Conservation (phyloP, 2,797 vertebrate species). For the Mus spretus region DNA sequence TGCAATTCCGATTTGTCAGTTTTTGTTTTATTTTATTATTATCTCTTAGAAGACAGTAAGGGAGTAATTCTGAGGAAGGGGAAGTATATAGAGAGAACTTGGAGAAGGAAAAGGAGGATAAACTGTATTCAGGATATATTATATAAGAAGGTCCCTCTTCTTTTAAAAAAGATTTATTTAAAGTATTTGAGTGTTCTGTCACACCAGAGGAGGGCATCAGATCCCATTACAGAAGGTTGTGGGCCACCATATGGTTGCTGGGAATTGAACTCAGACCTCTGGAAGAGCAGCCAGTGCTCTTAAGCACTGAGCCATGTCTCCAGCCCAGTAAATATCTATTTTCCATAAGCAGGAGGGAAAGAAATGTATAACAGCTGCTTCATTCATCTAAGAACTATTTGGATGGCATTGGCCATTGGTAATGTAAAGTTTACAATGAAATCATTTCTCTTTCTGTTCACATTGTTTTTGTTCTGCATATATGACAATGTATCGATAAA, state of each 20-base stretch:
- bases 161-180: background rate
- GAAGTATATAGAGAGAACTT: background rate
- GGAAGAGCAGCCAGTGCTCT: background rate
- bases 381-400: slow-evolving; percentile 61
- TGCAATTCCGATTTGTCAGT: rapidly evolving
- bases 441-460: slow-evolving; percentile 63
- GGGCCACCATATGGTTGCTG: background rate
- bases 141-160: background rate
- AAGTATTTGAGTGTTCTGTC: background rate
- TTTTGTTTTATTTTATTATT: background rate
- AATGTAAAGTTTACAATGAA: slow-evolving; percentile 58
- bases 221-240: background rate
- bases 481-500: slow-evolving; percentile 77
- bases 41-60: background rate
- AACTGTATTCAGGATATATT: background rate
- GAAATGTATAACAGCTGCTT: slow-evolving; percentile 52
- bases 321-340: background rate
- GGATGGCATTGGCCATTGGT: slow-evolving; percentile 45
- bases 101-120: too few relatives aligned
- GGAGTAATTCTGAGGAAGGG: background rate
- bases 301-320: background rate
- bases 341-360: background rate
- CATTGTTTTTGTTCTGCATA: slow-evolving; percentile 62
- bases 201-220: background rate
- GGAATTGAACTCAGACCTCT: background rate